Percentiles rank a stretch among this genome's conserved stretches.
Conservation (phyloP, 1,140 invertebrate species). For the Papilio xuthus region DNA sequence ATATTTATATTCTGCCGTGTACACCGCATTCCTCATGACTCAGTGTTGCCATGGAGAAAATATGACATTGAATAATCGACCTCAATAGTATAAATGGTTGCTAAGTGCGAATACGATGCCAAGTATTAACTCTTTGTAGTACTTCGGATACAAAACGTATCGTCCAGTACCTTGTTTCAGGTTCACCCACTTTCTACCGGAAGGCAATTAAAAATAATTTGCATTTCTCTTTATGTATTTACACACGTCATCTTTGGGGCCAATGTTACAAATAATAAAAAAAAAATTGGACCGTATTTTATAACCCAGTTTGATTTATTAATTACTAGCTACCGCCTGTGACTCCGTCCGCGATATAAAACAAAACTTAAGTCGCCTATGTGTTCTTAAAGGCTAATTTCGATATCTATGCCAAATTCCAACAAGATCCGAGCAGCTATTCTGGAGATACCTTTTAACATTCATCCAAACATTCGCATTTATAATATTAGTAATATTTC, state of each 20-base stretch:
- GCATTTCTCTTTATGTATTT: constrained; percentile 70
- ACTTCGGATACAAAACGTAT: constrained; percentile 62
- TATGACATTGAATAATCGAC: constrained; percentile 33
- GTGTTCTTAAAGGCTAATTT: no score
- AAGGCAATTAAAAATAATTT: constrained; percentile 76
- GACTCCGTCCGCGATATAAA: no score
- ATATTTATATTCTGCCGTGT: background rate
- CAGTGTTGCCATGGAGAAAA: constrained; percentile 1
- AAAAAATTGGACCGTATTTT: background rate
- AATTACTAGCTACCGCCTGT: background rate
- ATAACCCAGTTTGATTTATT: background rate
- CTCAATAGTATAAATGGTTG: constrained; percentile 29
- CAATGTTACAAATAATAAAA: constrained; percentile 6
- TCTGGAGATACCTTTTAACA: no score
- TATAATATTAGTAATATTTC: no score
- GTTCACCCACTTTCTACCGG: constrained; percentile 77
- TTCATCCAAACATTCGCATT: no score
- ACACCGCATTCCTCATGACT: constrained; percentile 9
- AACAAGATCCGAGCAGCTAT: no score
- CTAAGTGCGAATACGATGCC: constrained; percentile 48
- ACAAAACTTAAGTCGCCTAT: no score
- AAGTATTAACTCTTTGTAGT: constrained; percentile 55
- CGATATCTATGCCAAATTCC: no score
- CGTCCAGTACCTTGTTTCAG: constrained; percentile 58
- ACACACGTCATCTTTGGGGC: constrained; percentile 44